A percentile compares a stretch with the other conserved stretches of the same genome.
Evolutionary conservation across 2,797 vertebrate genomes (phyloP).

Genomic region (Pteropus rufus): DNA sequence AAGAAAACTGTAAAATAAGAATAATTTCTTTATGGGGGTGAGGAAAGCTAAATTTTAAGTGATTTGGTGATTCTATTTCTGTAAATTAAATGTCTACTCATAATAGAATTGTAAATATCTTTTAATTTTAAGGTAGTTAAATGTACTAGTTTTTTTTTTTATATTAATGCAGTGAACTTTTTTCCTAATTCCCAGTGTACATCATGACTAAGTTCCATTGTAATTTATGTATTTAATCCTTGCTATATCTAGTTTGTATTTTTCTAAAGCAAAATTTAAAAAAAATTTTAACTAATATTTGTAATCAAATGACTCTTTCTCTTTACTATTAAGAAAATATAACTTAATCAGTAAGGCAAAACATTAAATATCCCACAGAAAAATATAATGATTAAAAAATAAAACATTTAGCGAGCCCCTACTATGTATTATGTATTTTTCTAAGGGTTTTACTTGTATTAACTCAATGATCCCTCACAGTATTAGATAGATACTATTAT

Average conservation of each 20-base stretch:
- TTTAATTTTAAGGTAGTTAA: background rate
- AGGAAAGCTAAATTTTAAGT: slow-evolving; percentile 24
- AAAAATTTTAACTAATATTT: background rate
- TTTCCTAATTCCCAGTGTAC: background rate
- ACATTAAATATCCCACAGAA: background rate
- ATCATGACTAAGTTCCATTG: background rate
- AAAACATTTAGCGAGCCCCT: background rate
- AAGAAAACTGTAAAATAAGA: slow-evolving; percentile 25
- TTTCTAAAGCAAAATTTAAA: background rate
- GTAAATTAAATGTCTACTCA: slow-evolving; percentile 5
- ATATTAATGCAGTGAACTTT: background rate
- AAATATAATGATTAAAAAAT: background rate
- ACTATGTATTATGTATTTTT: background rate
- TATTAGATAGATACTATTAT: background rate
- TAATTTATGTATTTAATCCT: background rate
- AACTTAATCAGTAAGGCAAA: background rate
- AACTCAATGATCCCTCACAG: background rate
- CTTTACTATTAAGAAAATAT: slow-evolving; percentile 1
- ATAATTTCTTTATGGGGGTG: slow-evolving; percentile 7
- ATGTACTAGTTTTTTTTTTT: background rate
- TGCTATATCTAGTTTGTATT: background rate
- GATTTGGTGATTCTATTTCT: background rate
- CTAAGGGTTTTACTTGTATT: background rate
- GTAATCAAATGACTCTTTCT: background rate
- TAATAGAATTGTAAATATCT: background rate